These are phyloP conservation scores for Actinostola sp. DNA, from an alignment of 92 coral and sea anemone genomes.

Conservation along the genomic window DNA sequence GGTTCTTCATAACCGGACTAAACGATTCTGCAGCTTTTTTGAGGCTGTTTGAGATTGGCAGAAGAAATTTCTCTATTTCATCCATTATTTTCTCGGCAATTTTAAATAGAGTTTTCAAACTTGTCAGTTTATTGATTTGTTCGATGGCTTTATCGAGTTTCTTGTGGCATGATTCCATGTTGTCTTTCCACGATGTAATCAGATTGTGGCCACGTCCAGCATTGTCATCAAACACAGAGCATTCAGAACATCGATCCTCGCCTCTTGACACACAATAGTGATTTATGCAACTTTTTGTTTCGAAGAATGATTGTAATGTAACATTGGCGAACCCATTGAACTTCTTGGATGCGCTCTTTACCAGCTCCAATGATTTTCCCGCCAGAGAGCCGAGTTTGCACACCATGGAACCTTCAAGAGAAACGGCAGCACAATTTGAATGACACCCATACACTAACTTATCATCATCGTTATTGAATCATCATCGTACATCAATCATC, in stretches of 20 bases:
- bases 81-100: not conserved
- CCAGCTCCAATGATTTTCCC: not conserved
- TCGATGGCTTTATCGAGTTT: not conserved
- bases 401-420: not conserved
- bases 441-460: no score
- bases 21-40: slow-evolving; percentile 8
- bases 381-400: not conserved
- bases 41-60: not conserved
- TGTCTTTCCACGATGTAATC: not conserved
- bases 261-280: not conserved
- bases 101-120: not conserved
- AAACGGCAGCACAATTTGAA: no score
- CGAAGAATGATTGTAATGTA: not conserved
- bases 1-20: slow-evolving; percentile 13
- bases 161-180: not conserved
- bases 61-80: not conserved
- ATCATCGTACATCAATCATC: no score
- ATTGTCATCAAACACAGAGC: not conserved
- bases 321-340: not conserved
- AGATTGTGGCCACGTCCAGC: not conserved
- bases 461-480: no score
- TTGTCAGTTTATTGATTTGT: not conserved
- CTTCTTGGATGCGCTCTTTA: not conserved
- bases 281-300: not conserved
- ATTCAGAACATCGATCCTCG: not conserved